Base-by-base conservation (phyloP, 2,113 vertebrate genomes). In the Elachura formosa region DNA sequence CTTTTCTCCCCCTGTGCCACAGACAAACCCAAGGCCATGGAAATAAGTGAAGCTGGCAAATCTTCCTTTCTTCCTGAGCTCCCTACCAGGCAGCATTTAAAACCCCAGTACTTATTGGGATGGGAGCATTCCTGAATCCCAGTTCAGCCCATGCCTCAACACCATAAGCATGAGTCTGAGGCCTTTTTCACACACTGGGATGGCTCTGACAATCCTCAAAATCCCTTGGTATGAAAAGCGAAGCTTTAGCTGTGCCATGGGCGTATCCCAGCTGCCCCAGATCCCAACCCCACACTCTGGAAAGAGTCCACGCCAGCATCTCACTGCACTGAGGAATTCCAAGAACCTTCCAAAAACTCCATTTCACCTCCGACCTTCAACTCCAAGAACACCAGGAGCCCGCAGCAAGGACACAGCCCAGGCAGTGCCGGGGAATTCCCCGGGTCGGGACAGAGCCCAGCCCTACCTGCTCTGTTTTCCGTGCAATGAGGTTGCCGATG, bases 381-480 rank as follows among this genome's bases (percentile, higher is more conserved):
- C 8, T 13, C 25, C 10, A 20, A 25, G 40, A 26, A 2, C 0
- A 8, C 1, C 10, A 4, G 0, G 4, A 40, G 63, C 7, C 9
- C 34, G 1, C 1, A n/a, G 79, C 33, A 33, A 5, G 1, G 48
- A 12, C 2, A 11, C 14, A 2, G 2, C 34, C 11, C 13, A 1
- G 3, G 28, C 81, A 28, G 28, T 1, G 68, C 19, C 1, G 0
- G 34, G n/a, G 33, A 45, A 7, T 6, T 4, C 11, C 7, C n/a
- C 0, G 58, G 14, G 9, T 3, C 6, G 28, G 64, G 34, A 36
- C 66, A 49, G 66, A 36, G 0, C 29, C 52, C 22, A 19, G 4
- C 40, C 21, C 68, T 79, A 99, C 99, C 98, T 99, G 99, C 38
- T 99, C 99, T 0, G 99, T 99, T 97, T 99, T 99, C 38, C 99